Base-by-base conservation (phyloP, 2,113 vertebrate genomes). In the Bujurquina vittata region DNA sequence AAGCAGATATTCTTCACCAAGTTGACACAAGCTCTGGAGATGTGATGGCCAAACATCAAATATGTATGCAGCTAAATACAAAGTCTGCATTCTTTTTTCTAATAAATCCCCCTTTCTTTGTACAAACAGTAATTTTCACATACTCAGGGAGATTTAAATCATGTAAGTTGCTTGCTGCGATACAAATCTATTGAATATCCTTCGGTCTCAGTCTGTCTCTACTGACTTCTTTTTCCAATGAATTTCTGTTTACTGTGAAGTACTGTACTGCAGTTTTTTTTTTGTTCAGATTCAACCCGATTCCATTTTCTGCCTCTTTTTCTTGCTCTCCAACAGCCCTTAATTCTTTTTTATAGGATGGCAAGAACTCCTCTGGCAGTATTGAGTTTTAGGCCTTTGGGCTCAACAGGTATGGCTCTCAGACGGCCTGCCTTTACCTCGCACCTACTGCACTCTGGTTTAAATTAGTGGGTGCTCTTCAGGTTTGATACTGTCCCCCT, bases 391-490 rank as follows among this genome's bases (percentile, higher is more conserved):
- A 81, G 79, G 76, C 82, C 80, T 86, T 86, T 92, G 77, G 86
- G 83, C 77, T 89, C 23, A 79, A 83, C 80, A 79, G 85, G 75
- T 78, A 90, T 88, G 43, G 7, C 86, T 94, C 90, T 84, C 84
- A 89, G 60, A 82, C 26, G 3, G 74, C 88, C 87, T 76, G 83
- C 40, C 79, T 87, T 88, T 23, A 52, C 82, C 81, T 81, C 23
- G 55, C 75, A 87, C 81, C 84, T 56, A 56, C 84, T 81, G 75
- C 86, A 86, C 87, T 90, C 84, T 40, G 78, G 83, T 88, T 90
- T 90, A 89, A 94, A 92, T 94, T 89, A 92, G 83, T 75, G 79
- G 75, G 80, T 84, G 78, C 81, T 91, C 84, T 90, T 88, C 87
- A 79, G 87, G 80, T 88, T 81, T 90, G 88, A 93, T 91, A 83